Evolutionary conservation across 2,113 vertebrate species (phyloP).

Genomic region (Sisor rabdophorus): DNA sequence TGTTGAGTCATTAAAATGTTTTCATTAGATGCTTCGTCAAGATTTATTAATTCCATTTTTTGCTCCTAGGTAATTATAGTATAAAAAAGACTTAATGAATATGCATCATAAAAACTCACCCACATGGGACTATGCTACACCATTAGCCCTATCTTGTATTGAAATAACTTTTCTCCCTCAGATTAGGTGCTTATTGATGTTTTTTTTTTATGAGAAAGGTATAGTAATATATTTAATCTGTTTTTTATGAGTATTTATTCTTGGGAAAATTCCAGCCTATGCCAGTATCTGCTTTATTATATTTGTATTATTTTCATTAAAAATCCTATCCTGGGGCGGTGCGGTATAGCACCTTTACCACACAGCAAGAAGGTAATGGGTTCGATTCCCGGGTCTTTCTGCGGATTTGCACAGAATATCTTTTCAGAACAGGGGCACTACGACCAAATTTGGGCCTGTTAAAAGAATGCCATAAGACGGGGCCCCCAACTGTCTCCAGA

Average conservation of each 20-base stretch:
- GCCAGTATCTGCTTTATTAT: background rate
- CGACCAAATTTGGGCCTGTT: too few relatives aligned
- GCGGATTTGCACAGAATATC: too few relatives aligned
- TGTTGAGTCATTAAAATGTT: background rate
- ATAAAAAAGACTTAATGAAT: slow-evolving; percentile 7
- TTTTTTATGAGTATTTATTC: background rate
- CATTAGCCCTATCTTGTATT: background rate
- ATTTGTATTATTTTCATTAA: too few relatives aligned
- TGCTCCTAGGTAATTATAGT: background rate
- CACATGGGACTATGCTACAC: background rate
- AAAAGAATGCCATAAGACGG: too few relatives aligned
- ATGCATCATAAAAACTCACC: background rate
- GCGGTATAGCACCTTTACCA: too few relatives aligned
- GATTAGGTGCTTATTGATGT: background rate
- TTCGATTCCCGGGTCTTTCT: too few relatives aligned
- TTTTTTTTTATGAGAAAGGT: background rate
- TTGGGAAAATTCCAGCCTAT: background rate
- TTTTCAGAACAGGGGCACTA: background rate
- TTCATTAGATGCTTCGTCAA: background rate
- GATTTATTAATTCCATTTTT: background rate
- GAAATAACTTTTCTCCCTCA: background rate
- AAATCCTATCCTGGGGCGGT: too few relatives aligned
- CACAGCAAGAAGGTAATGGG: too few relatives aligned
- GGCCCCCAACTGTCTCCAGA: too few relatives aligned
- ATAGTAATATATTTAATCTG: background rate